Base-by-base conservation (phyloP, 2,113 vertebrate species). In the Microtus richardsoni region DNA sequence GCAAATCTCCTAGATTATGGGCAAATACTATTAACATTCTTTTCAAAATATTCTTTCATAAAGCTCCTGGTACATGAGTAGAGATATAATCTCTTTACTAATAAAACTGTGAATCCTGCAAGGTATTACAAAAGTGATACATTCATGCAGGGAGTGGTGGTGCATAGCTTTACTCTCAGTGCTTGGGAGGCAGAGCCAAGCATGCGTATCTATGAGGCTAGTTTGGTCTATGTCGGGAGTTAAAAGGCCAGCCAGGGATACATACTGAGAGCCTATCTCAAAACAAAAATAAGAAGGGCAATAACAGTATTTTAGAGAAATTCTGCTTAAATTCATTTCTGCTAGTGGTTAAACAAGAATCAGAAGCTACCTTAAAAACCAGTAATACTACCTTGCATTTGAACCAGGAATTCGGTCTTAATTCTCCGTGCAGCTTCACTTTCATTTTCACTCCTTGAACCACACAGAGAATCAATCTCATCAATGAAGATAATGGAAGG, bases 401-500 rank as follows among this genome's bases (percentile, higher is more conserved):
- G 99, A 79, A 99, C 99, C 28, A 99, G 98, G 98, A 99, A 99
- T 91, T 99, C 99, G 0, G 99, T 99, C 98, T 99, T 99, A 95
- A 99, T 99, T 80, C 99, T 98, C 8, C 99, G 99, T 10, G 99
- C 99, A 62, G 99, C 99, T 97, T 99, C 99, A 3, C 99, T 99
- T 98, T 99, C 99, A 74, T 99, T 99, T 98, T 99, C 99, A 95
- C 99, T 99, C 97, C 99, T 98, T 17, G 99, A 99, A 19, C 99
- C 99, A 0, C 99, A 99, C 17, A 99, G 98, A 13, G 99, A 99
- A 98, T 99, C 99, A 21, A 99, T 99, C 98, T 99, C 99, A 98
- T 99, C 99, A 83, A 99, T 99, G 98, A 99, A 99, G 97, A 99
- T 99, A 97, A 99, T 99, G 26, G 99, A 99, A 89, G 99, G 99